Conservation (phyloP, 2,113 vertebrate species). For the Ochotona curzoniae region DNA sequence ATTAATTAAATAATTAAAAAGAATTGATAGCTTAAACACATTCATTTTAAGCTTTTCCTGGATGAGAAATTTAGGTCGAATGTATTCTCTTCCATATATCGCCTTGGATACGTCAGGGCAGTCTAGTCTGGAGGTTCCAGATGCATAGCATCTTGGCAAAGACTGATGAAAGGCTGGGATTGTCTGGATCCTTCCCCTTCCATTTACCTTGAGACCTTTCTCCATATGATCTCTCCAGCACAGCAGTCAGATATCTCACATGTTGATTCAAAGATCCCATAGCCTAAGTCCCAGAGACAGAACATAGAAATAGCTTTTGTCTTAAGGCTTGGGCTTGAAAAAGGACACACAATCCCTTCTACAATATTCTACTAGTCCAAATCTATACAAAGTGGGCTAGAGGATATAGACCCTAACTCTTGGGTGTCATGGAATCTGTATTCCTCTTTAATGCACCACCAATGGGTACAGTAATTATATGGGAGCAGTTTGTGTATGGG, state of each 20-base stretch:
- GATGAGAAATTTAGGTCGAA: not conserved
- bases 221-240: not conserved
- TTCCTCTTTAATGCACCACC: not conserved
- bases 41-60: conserved; percentile 31
- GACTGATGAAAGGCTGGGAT: not conserved
- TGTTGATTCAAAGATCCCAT: not conserved
- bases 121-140: not conserved
- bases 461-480: not conserved
- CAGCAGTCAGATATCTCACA: not conserved
- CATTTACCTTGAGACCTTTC: not conserved
- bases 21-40: no score
- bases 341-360: not conserved
- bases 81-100: conserved; percentile 15
- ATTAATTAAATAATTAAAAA: no score
- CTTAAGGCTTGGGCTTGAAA: not conserved
- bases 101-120: not conserved
- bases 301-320: not conserved
- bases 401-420: not conserved
- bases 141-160: not conserved
- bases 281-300: not conserved
- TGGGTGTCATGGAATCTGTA: conserved; percentile 1
- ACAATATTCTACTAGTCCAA: conserved; percentile 29
- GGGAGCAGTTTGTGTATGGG: conserved; percentile 22
- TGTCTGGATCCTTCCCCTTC: not conserved
- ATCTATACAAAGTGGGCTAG: not conserved